phyloP scores from a whole-genome alignment of 2,797 vertebrate species.

The Falco peregrinus region DNA sequence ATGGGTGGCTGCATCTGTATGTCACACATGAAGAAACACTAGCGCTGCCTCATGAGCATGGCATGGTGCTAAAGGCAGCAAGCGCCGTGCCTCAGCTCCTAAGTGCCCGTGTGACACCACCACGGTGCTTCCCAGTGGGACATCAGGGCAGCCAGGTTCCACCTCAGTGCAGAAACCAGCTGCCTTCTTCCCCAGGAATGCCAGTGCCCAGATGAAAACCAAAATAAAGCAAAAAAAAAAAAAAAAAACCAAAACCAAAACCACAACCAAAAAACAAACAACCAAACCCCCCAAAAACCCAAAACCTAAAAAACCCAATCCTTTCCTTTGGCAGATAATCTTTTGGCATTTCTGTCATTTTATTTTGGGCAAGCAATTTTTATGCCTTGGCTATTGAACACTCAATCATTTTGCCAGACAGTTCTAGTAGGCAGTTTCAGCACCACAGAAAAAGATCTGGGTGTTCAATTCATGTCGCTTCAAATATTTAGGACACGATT shows the following conservation, averaged over 20 bases:
- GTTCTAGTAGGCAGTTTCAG: neutral
- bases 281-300: too few species aligned
- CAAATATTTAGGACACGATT: conserved; percentile 56
- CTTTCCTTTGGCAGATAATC: neutral
- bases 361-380: neutral
- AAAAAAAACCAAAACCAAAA: too few species aligned
- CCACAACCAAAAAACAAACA: too few species aligned
- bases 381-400: neutral
- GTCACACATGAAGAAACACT: neutral
- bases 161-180: neutral
- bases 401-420: neutral
- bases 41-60: fast-evolving
- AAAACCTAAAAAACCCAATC: too few species aligned
- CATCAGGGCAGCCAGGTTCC: neutral
- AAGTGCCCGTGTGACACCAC: neutral
- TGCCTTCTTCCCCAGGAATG: neutral
- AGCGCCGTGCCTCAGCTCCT: neutral
- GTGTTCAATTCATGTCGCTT: conserved; percentile 33
- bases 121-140: neutral
- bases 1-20: fast-evolving
- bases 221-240: too few species aligned
- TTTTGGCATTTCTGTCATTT: neutral
- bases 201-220: neutral
- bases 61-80: neutral
- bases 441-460: neutral